Evolutionary conservation across 2,113 vertebrate genomes (phyloP).

Genomic region (Callocephalon fimbriatum): DNA sequence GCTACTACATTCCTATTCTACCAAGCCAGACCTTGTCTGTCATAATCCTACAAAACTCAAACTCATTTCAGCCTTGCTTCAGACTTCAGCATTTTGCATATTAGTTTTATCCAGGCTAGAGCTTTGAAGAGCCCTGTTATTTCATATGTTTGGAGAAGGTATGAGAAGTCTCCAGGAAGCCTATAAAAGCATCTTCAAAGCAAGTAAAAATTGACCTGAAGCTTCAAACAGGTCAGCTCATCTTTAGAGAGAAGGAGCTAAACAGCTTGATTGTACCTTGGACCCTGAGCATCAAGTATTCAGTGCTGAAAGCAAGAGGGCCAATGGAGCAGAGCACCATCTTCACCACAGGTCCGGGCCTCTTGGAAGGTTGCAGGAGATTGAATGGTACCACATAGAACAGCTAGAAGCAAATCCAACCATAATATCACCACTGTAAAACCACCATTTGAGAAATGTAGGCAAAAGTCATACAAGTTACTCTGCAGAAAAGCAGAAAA

Average conservation of each 20-base stretch:
- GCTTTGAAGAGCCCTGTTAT: background rate
- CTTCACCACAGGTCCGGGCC: background rate
- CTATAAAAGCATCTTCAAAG: background rate
- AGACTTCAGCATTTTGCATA: background rate
- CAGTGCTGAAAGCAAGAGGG: background rate
- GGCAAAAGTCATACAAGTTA: background rate
- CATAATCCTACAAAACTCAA: background rate
- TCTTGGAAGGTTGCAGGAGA: background rate
- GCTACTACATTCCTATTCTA: background rate
- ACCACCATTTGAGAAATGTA: background rate
- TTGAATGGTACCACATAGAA: background rate
- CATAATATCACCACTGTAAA: background rate
- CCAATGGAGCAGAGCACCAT: background rate
- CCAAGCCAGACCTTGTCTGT: background rate
- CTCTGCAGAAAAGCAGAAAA: background rate
- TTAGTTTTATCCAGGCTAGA: background rate
- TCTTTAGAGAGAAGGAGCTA: background rate
- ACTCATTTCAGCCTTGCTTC: background rate
- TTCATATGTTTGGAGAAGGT: background rate
- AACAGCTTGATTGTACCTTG: background rate
- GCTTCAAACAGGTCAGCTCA: background rate
- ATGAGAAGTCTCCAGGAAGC: background rate
- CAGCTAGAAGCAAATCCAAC: background rate
- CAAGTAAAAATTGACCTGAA: background rate
- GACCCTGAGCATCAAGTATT: background rate